Evolutionary conservation across 2,888 invertebrate species (phyloP).

Genomic region (Pemphredon lugubris): DNA sequence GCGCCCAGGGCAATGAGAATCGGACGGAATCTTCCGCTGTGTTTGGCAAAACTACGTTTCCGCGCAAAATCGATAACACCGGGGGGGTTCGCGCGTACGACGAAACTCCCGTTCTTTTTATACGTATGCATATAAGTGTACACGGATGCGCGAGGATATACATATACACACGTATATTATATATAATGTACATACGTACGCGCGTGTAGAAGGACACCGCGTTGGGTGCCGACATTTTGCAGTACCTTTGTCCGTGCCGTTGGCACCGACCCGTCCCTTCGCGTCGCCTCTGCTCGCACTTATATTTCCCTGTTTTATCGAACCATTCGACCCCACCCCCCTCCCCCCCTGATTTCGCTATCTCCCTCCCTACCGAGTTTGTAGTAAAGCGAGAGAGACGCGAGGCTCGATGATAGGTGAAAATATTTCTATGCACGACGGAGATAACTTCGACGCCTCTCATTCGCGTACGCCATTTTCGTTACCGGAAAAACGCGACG

Average conservation of each 20-base stretch:
- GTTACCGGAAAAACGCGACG: no score
- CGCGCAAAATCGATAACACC: conserved; percentile 25
- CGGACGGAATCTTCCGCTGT: conserved; percentile 8
- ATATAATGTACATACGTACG: no score
- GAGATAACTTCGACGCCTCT: no score
- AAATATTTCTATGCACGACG: no score
- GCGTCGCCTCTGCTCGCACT: conserved; percentile 12
- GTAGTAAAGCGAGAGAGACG: background rate
- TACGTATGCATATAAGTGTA: background rate
- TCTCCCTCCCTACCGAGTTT: background rate
- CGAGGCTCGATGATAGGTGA: no score
- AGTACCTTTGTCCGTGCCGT: conserved; percentile 21
- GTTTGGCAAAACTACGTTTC: conserved; percentile 25
- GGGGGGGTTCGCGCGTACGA: conserved; percentile 24
- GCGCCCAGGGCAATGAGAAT: conserved; percentile 6
- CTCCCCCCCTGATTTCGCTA: background rate
- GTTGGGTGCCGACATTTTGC: conserved; percentile 27
- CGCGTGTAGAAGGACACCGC: background rate
- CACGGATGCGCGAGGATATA: no score
- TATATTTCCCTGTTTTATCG: conserved; percentile 19
- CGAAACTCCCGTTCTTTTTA: conserved; percentile 25
- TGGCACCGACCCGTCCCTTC: conserved; percentile 18
- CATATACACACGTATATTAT: no score
- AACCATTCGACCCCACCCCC: background rate
- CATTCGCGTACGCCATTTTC: no score